Evolutionary conservation across 2,113 vertebrate species (phyloP), one percentile per base, ranked within the genome.

Genomic region (Chlamydotis undulata): DNA sequence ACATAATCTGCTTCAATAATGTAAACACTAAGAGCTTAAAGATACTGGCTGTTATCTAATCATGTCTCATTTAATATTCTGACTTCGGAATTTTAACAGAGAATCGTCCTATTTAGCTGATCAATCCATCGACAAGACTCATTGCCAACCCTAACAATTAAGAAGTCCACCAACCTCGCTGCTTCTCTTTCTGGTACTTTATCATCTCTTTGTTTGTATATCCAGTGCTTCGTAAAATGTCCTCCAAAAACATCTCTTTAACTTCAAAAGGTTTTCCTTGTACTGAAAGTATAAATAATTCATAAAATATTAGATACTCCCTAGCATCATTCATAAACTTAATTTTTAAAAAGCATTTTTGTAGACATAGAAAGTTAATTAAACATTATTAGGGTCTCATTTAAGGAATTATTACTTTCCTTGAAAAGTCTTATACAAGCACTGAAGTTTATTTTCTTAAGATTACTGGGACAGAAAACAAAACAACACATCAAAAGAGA

Each of bases 261-360:
- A 99, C 99, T 90, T 99, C 99, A 98, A 98, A 99, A 49, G 97
- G 98, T 96, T 98, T 98, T 96, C 99, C 99, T 97, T 98, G 98
- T 95, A 99, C 98, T 98, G 95, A 86, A 98, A 97, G 90, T 2
- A 82, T n/a, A 96, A 95, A 81, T 35, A 79, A 80, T 39, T 78
- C 3, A 80, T 13, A 14, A 26, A 49, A 61, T 25, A 74, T 64
- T 65, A 80, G 41, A 39, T 39, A 82, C 17, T 74, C 5, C 4
- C 26, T 53, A 35, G 43, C 8, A 45, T 77, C 19, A 8, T 28
- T 53, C 49, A 80, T 19, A 79, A 83, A 25, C 35, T 43, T 28
- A 60, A 23, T 9, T 24, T 45, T 21, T 13, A 60, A 79, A 81
- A 43, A 12, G 4, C 31, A 7, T 9, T 63, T 83, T 50, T 64